These are phyloP conservation scores for Aegotheles bennettii DNA, from an alignment of 2,113 vertebrate genomes.

Conservation along the genomic window DNA sequence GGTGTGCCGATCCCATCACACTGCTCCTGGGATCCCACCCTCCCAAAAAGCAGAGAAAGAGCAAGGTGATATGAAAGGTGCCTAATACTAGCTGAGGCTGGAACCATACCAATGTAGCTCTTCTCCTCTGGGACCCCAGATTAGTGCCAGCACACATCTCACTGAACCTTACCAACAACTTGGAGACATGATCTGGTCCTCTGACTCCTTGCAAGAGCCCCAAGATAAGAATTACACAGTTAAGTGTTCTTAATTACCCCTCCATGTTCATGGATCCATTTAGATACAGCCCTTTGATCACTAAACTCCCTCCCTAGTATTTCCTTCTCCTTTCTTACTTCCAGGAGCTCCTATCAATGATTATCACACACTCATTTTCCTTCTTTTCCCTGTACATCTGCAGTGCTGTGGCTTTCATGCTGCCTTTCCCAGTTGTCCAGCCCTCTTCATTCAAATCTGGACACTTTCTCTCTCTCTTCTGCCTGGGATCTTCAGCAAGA, in stretches of 20 bases:
- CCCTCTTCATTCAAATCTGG: background rate
- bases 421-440: background rate
- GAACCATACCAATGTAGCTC: background rate
- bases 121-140: background rate
- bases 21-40: accelerated
- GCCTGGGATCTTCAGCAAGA: background rate
- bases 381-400: background rate
- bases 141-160: background rate
- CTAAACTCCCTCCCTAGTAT: background rate
- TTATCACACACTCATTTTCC: background rate
- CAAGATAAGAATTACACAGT: background rate
- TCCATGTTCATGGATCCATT: background rate
- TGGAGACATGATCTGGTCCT: background rate
- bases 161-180: background rate
- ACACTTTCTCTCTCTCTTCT: background rate
- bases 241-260: background rate
- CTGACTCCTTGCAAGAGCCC: background rate
- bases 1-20: background rate
- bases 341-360: background rate
- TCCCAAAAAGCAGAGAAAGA: background rate
- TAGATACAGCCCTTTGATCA: background rate
- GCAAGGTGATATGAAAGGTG: background rate
- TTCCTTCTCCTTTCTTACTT: background rate
- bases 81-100: background rate
- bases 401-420: background rate